Evolutionary conservation across 2,113 vertebrate species (phyloP).

Genomic region (Sphaerodactylus townsendi): DNA sequence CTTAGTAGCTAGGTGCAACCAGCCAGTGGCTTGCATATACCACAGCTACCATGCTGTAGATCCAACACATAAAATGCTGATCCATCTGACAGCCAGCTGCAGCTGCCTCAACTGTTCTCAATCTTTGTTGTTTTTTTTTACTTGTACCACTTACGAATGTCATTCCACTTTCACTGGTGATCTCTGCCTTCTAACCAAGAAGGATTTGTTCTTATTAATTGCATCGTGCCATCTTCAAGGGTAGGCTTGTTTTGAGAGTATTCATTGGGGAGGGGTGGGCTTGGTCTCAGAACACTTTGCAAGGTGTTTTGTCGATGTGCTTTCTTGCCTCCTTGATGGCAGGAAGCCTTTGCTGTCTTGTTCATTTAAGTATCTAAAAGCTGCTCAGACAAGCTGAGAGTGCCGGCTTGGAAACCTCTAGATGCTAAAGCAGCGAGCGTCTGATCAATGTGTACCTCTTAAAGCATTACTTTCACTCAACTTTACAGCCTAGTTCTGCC

Average conservation of each 20-base stretch:
- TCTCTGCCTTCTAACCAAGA: conserved; percentile 41
- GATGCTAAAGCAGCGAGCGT: not conserved
- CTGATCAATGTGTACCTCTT: not conserved
- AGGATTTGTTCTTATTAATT: conserved; percentile 64
- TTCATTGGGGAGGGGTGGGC: conserved; percentile 55
- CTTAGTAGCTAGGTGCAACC: conserved; percentile 25
- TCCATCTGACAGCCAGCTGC: not conserved
- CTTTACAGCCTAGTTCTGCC: not conserved
- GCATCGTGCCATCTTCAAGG: conserved; percentile 56
- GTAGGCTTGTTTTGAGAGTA: conserved; percentile 46
- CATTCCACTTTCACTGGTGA: conserved; percentile 36
- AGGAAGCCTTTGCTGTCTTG: conserved; percentile 19
- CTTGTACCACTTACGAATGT: not conserved
- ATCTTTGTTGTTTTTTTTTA: not conserved
- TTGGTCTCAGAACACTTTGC: conserved; percentile 56
- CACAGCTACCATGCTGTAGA: not conserved
- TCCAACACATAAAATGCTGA: not conserved
- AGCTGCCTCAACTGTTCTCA: not conserved
- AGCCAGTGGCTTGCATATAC: not conserved
- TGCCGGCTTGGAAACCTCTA: not conserved
- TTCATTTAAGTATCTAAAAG: conserved; percentile 26
- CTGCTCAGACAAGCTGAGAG: conserved; percentile 35
- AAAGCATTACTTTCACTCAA: not conserved
- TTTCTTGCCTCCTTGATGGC: conserved; percentile 34
- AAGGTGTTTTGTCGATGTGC: conserved; percentile 54